phyloP scores from a whole-genome alignment of 2,888 invertebrate genomes.

The Odontocolon sp. region DNA sequence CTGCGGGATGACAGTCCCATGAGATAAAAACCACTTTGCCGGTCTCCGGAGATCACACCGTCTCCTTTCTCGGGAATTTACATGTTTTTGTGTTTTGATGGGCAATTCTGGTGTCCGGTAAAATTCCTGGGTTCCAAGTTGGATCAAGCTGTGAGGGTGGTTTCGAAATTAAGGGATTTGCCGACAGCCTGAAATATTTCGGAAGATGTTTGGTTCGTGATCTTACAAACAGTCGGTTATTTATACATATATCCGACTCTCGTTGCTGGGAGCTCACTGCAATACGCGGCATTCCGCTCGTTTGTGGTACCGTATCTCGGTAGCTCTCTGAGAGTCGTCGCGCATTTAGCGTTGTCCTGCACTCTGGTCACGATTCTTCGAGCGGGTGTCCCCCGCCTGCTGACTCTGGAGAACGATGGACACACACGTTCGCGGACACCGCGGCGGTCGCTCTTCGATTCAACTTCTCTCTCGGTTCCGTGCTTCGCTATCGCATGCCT shows the following conservation, averaged over 20 bases:
- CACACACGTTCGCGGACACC: conserved; percentile 34
- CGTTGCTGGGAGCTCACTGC: conserved; percentile 23
- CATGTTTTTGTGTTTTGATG: conserved; percentile 35
- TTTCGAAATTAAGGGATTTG: neutral
- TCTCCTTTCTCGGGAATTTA: conserved; percentile 31
- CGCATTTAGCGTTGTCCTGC: conserved; percentile 54
- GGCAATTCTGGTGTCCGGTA: neutral
- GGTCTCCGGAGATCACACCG: neutral
- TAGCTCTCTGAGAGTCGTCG: conserved; percentile 26
- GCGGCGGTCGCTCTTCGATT: conserved; percentile 51
- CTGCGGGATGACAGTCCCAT: conserved; percentile 29
- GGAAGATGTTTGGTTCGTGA: neutral
- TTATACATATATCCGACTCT: conserved; percentile 14
- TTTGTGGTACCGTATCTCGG: conserved; percentile 59
- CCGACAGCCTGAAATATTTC: neutral
- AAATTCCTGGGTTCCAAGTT: neutral
- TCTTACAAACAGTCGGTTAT: too few relatives aligned
- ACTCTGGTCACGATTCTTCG: conserved; percentile 63
- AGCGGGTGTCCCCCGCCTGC: conserved; percentile 6
- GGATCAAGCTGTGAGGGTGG: conserved; percentile 15
- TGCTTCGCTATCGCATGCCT: conserved; percentile 6
- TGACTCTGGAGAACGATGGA: conserved; percentile 36
- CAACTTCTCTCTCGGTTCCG: conserved; percentile 38
- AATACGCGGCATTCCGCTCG: conserved; percentile 57
- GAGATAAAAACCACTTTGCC: conserved; percentile 42